Conservation (phyloP, 2,113 vertebrate species). For the Tachysurus vachellii region DNA sequence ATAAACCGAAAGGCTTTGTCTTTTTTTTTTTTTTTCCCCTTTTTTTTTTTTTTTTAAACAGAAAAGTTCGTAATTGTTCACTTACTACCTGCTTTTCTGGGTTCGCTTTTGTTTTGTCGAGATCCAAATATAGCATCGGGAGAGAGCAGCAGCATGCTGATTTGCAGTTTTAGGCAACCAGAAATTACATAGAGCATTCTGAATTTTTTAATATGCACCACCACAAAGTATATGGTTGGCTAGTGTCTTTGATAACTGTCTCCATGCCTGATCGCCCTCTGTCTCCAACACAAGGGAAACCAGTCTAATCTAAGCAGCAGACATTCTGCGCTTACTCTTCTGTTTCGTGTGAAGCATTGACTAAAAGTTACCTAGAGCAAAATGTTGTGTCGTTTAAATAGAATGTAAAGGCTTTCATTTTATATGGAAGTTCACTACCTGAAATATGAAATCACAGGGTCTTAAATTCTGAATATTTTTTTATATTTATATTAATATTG, state of each 20-base stretch:
- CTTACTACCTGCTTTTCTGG: conserved; percentile 68
- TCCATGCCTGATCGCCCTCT: conserved; percentile 71
- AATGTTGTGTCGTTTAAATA: neutral
- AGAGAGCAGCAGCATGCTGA: conserved; percentile 67
- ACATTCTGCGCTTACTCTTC: conserved; percentile 54
- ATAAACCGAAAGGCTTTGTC: conserved; percentile 5
- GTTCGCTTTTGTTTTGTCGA: conserved; percentile 64
- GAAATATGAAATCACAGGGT: neutral
- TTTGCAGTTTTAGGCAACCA: conserved; percentile 74
- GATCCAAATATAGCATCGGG: conserved; percentile 68
- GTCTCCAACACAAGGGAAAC: conserved; percentile 64
- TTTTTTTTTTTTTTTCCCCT: neutral
- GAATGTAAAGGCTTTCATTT: neutral
- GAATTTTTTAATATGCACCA: conserved; percentile 73
- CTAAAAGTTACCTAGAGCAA: conserved; percentile 16
- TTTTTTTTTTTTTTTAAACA: conserved; percentile 8
- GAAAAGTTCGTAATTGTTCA: conserved; percentile 20
- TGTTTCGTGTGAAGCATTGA: conserved; percentile 27
- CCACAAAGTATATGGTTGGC: conserved; percentile 76
- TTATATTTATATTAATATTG: neutral
- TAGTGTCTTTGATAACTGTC: conserved; percentile 70
- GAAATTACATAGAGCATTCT: conserved; percentile 74
- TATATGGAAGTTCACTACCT: neutral
- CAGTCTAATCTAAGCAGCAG: conserved; percentile 54
- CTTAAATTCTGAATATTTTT: neutral